Percentiles rank a stretch among this genome's conserved stretches.
phyloP scores from a whole-genome alignment of 2,113 vertebrate species.

The Electrona antarctica region DNA sequence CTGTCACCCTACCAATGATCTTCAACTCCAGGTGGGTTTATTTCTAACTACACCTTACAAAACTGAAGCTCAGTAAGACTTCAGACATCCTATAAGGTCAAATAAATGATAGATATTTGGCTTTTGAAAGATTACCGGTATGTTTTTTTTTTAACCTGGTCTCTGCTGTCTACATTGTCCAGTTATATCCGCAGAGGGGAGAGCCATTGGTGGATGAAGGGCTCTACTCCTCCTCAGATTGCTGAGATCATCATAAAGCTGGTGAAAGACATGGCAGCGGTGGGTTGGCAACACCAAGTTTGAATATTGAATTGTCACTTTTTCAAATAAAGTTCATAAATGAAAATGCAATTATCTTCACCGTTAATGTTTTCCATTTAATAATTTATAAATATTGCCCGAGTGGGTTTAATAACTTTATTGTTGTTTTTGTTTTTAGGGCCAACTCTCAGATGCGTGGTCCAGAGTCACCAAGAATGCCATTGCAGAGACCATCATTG shows the following conservation, averaged over 20 bases:
- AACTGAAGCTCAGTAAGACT: background rate
- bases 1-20: slow-evolving; percentile 96
- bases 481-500: slow-evolving; percentile 98
- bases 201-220: slow-evolving; percentile 99
- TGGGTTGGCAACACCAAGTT: slow-evolving; percentile 71
- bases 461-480: slow-evolving; percentile 98
- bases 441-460: slow-evolving; percentile 97
- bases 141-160: background rate
- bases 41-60: background rate
- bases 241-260: slow-evolving; percentile 99
- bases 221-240: slow-evolving; percentile 96
- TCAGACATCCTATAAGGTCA: background rate
- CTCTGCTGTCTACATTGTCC: slow-evolving; percentile 14
- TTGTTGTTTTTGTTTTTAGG: slow-evolving; percentile 74
- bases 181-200: slow-evolving; percentile 96
- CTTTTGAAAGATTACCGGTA: background rate
- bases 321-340: background rate
- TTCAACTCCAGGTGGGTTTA: slow-evolving; percentile 93
- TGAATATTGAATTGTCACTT: background rate
- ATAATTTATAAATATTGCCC: background rate
- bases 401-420: background rate
- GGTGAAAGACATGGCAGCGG: slow-evolving; percentile 98
- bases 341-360: too few species aligned
- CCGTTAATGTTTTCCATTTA: too few species aligned
- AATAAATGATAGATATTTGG: background rate